Conservation (phyloP, 2,888 invertebrate species). For the Bedellia somnulentella region DNA sequence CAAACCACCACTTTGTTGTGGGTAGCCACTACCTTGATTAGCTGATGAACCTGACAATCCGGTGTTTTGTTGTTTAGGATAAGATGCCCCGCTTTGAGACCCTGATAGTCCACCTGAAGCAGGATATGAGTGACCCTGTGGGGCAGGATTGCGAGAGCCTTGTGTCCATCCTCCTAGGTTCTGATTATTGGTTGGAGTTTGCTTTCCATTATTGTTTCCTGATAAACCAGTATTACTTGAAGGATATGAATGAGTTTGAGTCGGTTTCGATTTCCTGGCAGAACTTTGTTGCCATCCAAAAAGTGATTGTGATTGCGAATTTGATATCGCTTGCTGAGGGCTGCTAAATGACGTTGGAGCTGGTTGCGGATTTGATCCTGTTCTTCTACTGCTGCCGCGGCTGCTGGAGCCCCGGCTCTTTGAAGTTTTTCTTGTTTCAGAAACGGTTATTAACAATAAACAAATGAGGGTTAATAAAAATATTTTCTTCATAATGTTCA, state of each 20-base stretch:
- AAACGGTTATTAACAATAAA: too few relatives aligned
- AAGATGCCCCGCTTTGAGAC: neutral
- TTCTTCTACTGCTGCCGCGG: slow-evolving; percentile 29
- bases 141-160: neutral
- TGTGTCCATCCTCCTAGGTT: too few relatives aligned
- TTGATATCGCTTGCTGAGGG: slow-evolving; percentile 30
- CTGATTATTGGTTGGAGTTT: neutral
- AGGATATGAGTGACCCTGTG: slow-evolving; percentile 7
- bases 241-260: slow-evolving; percentile 15
- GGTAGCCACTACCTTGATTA: neutral
- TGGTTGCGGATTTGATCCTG: slow-evolving; percentile 30
- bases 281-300: slow-evolving; percentile 50
- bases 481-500: too few relatives aligned
- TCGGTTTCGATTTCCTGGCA: slow-evolving; percentile 25
- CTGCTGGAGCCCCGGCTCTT: slow-evolving; percentile 29
- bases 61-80: slow-evolving; percentile 6
- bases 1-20: neutral
- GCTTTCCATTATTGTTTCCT: slow-evolving; percentile 6
- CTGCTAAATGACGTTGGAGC: slow-evolving; percentile 40
- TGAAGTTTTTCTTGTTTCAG: slow-evolving; percentile 32
- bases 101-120: slow-evolving; percentile 6
- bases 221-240: slow-evolving; percentile 15
- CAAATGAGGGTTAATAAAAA: too few relatives aligned
- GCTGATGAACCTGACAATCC: slow-evolving; percentile 8
- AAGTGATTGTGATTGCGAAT: slow-evolving; percentile 26